Percentiles rank a stretch among this genome's conserved stretches.
Evolutionary conservation across 2,888 invertebrate species (phyloP).

Genomic region (Sminthurides aquaticus): DNA sequence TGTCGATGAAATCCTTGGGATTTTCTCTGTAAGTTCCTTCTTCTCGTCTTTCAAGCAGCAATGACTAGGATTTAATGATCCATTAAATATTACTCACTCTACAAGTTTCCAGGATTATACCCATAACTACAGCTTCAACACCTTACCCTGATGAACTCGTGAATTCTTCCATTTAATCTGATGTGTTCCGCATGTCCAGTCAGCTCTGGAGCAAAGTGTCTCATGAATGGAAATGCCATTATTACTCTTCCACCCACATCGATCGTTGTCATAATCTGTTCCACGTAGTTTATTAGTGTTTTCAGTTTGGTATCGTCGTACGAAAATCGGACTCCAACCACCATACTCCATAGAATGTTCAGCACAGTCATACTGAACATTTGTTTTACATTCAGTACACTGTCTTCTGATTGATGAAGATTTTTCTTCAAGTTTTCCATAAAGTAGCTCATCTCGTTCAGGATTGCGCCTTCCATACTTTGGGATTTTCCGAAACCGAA

Average conservation of each 20-base stretch:
- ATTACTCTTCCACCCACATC: background rate
- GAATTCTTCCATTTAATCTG: background rate
- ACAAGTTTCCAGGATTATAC: too few relatives aligned
- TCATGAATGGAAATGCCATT: conserved; percentile 1
- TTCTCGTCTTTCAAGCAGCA: conserved; percentile 20
- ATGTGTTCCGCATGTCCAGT: background rate
- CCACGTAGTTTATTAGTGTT: conserved; percentile 16
- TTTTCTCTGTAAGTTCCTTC: conserved; percentile 23
- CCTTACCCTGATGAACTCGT: background rate
- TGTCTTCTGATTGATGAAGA: conserved; percentile 1
- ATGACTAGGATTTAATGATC: too few relatives aligned
- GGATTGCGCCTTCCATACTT: conserved; percentile 24
- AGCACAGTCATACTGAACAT: conserved; percentile 28
- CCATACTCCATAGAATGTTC: conserved; percentile 28
- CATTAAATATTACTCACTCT: too few relatives aligned
- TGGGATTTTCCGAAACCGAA: conserved; percentile 29
- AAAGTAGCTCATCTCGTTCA: conserved; percentile 22
- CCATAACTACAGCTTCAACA: too few relatives aligned
- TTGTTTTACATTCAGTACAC: conserved; percentile 19
- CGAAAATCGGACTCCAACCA: conserved; percentile 25
- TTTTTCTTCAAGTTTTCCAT: conserved; percentile 11
- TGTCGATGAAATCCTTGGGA: conserved; percentile 30
- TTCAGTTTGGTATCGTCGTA: conserved; percentile 24
- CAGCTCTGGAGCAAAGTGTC: background rate
- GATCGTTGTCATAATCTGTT: conserved; percentile 8